A percentile compares a stretch with the other conserved stretches of the same genome.
Evolutionary conservation across 2,113 vertebrate genomes (phyloP).

Genomic region (Atlantisia rogersi): DNA sequence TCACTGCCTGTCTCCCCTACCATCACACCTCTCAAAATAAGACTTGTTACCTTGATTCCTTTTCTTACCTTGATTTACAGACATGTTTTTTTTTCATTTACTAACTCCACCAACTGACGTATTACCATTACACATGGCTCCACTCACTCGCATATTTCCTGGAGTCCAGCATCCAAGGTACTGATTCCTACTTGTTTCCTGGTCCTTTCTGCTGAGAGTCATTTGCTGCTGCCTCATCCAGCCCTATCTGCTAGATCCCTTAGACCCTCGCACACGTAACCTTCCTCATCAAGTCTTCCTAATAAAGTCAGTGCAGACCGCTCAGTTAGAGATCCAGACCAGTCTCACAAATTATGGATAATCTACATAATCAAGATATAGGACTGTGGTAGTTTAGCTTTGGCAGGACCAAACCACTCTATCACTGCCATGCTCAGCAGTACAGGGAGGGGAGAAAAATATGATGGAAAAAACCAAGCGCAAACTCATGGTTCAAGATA

Average conservation of each 20-base stretch:
- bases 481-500: too few species aligned
- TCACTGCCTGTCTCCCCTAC: neutral
- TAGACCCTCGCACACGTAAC: neutral
- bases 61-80: neutral
- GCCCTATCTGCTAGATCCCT: fast-evolving
- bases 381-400: too few species aligned
- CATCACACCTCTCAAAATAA: neutral
- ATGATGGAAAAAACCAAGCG: too few species aligned
- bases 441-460: too few species aligned
- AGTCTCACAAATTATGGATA: fast-evolving
- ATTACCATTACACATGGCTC: neutral
- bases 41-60: too few species aligned
- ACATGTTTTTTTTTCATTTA: neutral
- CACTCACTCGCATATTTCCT: neutral
- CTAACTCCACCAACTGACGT: neutral
- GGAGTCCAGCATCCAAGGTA: neutral
- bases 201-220: neutral
- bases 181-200: neutral
- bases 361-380: neutral
- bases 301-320: neutral
- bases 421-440: too few species aligned
- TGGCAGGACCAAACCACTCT: too few species aligned
- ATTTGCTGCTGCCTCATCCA: neutral
- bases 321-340: neutral
- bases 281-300: neutral